Evolutionary conservation across 2,113 vertebrate genomes (phyloP).

Genomic region (Phylloscopus trochilus): DNA sequence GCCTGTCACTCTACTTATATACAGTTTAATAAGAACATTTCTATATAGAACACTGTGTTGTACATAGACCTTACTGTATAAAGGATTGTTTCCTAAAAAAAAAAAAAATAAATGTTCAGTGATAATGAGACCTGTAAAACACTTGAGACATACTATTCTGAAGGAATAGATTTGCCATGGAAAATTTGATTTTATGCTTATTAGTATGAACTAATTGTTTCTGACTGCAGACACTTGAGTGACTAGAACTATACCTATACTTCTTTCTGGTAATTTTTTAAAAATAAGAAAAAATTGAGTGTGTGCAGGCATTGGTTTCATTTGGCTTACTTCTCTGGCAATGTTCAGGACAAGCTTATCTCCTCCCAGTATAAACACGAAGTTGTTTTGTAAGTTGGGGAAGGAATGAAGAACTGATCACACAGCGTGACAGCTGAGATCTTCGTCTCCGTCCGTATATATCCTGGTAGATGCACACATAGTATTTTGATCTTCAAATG

Average conservation of each 20-base stretch:
- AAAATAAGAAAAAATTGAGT: neutral
- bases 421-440: conserved; percentile 43
- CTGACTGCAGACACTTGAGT: conserved; percentile 19
- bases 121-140: conserved; percentile 63
- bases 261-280: conserved; percentile 18
- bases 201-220: conserved; percentile 60
- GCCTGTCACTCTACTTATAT: conserved; percentile 13
- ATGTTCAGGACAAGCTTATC: conserved; percentile 33
- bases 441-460: conserved; percentile 61
- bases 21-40: conserved; percentile 40
- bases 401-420: conserved; percentile 61
- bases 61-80: conserved; percentile 48
- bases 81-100: conserved; percentile 59
- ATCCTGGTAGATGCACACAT: conserved; percentile 60
- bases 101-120: conserved; percentile 28
- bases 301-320: conserved; percentile 46
- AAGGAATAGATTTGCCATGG: conserved; percentile 42
- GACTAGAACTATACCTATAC: conserved; percentile 12
- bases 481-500: conserved; percentile 65
- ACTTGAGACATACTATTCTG: conserved; percentile 43
- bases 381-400: conserved; percentile 43
- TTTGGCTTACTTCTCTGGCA: conserved; percentile 32
- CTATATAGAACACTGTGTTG: conserved; percentile 43
- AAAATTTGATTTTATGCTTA: conserved; percentile 45
- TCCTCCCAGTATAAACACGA: conserved; percentile 28